Base-by-base conservation (phyloP, 2,113 vertebrate genomes). In the Crocuta crocuta region DNA sequence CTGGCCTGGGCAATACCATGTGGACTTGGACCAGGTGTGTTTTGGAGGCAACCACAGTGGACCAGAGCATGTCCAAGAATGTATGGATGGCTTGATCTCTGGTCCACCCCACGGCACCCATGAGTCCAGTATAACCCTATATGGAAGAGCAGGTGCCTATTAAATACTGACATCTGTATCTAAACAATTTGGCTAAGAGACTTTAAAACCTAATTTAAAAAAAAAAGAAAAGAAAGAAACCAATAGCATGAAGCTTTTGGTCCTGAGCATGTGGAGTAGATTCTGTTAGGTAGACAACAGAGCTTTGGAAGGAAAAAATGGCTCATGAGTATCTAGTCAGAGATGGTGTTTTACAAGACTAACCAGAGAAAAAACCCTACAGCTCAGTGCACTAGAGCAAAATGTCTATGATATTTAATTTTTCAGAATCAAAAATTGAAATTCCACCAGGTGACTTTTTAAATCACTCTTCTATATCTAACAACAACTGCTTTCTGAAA, bases 41-140 rank as follows among this genome's bases (percentile, higher is more conserved):
- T 26, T 50, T 12, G 24, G 61, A 45, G n/a, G 8, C 13, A 45
- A 35, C n/a, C 19, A 11, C 4, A 23, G 11, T 17, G 33, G 45
- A 45, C 23, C 53, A 35, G 10, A 24, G 65, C 33, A 19, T 7
- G 35, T 61, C 50, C 70, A n/a, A 15, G 79, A 58, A 88, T 35
- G 26, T 16, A 50, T 31, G 63, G 85, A 50, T 16, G 11, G 50
- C 11, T 87, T 19, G 33, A 71, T 45, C 66, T 35, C 65, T 48
- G 74, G 28, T 39, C 35, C 10, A 63, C 16, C 17, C n/a, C 7
- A 24, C 0, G 1, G 13, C 0, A 53, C 26, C n/a, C 43, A 33
- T 17, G n/a, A 71, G 43, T 61, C 11, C 16, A 3, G 16, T 15
- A 17, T 8, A 53, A 21, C 6, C n/a, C 39, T 35, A 2, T 35